These are phyloP conservation scores for Sycophila texana DNA, from an alignment of 2,888 invertebrate species.

Conservation along the genomic window DNA sequence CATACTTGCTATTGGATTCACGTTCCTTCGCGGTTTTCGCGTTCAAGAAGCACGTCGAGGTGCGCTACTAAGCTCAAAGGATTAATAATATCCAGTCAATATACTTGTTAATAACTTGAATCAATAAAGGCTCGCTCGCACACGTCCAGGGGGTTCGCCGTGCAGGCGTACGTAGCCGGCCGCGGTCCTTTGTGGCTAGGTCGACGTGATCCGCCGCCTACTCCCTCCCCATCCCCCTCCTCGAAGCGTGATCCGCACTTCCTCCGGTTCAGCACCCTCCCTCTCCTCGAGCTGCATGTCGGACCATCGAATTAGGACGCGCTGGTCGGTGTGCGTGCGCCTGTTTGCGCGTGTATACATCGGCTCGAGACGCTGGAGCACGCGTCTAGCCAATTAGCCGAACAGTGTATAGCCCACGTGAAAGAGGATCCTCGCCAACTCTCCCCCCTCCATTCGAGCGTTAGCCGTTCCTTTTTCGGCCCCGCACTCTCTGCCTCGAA, in stretches of 20 bases:
- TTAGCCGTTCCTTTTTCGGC: background rate
- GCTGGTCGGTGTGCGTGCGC: background rate
- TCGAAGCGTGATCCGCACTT: background rate
- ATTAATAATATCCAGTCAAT: conserved; percentile 15
- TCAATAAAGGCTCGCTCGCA: background rate
- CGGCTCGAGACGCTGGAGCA: background rate
- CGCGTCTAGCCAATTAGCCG: conserved; percentile 57
- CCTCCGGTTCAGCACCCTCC: background rate
- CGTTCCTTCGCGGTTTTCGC: too few relatives aligned
- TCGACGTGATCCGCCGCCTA: conserved; percentile 18
- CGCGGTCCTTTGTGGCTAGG: conserved; percentile 34
- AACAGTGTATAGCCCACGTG: conserved; percentile 52
- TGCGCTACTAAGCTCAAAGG: conserved; percentile 16
- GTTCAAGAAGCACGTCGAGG: too few relatives aligned
- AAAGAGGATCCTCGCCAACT: conserved; percentile 52
- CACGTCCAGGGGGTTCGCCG: conserved; percentile 15
- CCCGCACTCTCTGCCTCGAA: conserved; percentile 20
- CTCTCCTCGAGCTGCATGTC: background rate
- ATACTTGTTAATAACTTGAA: conserved; percentile 38
- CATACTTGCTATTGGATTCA: too few relatives aligned
- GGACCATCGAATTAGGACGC: conserved; percentile 41
- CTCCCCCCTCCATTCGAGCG: background rate
- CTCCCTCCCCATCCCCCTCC: background rate
- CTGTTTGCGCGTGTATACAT: conserved; percentile 39
- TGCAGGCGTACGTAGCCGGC: background rate